These are phyloP conservation scores for Semicossyphus pulcher DNA, from an alignment of 2,113 vertebrate genomes.

Conservation along the genomic window DNA sequence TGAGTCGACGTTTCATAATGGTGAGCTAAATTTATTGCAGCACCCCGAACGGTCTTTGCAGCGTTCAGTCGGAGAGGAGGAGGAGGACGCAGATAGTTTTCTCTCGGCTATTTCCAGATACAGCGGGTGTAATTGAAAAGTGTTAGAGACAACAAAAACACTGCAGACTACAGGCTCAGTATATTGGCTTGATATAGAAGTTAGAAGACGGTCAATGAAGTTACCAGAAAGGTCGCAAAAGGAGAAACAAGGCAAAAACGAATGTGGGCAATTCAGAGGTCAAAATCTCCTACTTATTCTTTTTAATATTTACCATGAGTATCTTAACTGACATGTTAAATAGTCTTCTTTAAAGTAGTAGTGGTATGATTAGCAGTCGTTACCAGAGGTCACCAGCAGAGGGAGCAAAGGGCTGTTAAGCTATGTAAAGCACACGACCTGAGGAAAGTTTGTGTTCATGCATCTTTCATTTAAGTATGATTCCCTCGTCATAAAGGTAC, in stretches of 20 bases:
- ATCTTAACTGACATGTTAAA: neutral
- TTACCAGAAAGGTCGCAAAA: slow-evolving; percentile 30
- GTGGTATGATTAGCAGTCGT: too few species aligned
- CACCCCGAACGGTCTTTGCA: slow-evolving; percentile 34
- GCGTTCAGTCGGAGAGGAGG: slow-evolving; percentile 45
- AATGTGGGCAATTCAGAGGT: slow-evolving; percentile 2
- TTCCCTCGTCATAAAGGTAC: too few species aligned
- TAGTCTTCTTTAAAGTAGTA: neutral
- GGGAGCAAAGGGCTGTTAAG: too few species aligned
- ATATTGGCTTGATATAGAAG: slow-evolving; percentile 22
- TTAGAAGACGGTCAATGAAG: slow-evolving; percentile 7
- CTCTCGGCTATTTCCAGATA: slow-evolving; percentile 48
- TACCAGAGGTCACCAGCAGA: too few species aligned
- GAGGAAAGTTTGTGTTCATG: too few species aligned
- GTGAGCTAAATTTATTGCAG: slow-evolving; percentile 58
- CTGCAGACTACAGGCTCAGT: slow-evolving; percentile 4
- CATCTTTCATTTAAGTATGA: too few species aligned
- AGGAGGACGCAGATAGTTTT: slow-evolving; percentile 42
- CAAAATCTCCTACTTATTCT: neutral
- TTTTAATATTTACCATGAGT: neutral
- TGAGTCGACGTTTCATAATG: slow-evolving; percentile 56
- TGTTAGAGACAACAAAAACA: slow-evolving; percentile 24
- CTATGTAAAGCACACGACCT: too few species aligned
- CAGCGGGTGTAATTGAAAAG: slow-evolving; percentile 44
- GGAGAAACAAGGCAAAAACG: too few species aligned